phyloP scores from a whole-genome alignment of 1,140 invertebrate genomes.

The Drosophila pseudoananassae region DNA sequence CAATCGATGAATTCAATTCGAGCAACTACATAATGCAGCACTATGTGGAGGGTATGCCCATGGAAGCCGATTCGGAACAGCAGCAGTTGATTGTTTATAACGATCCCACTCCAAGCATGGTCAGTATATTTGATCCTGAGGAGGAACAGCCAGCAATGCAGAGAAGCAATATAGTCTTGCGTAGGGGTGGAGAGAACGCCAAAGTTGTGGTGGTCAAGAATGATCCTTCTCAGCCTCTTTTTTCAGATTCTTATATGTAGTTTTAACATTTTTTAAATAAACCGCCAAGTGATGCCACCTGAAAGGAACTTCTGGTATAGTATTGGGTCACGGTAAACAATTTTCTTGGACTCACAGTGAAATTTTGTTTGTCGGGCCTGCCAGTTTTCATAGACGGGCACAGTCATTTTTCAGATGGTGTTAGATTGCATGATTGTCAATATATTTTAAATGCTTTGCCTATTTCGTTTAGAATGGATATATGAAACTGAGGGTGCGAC shows the following conservation, averaged over 20 bases:
- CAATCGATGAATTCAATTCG: conserved; percentile 10
- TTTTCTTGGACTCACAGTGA: background rate
- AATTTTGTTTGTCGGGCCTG: too few relatives aligned
- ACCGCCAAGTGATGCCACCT: conserved; percentile 1
- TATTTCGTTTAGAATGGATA: too few relatives aligned
- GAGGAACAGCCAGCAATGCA: background rate
- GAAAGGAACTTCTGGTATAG: background rate
- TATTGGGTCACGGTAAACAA: background rate
- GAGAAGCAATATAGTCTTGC: conserved; percentile 15
- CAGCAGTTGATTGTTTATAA: conserved; percentile 35
- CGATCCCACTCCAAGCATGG: conserved; percentile 1
- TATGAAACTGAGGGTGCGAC: too few relatives aligned
- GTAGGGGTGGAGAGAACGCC: conserved; percentile 28
- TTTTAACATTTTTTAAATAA: conserved; percentile 22
- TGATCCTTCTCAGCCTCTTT: conserved; percentile 44
- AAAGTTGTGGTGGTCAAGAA: conserved; percentile 69
- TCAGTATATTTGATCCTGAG: conserved; percentile 1
- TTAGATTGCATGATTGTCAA: too few relatives aligned
- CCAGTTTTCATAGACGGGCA: too few relatives aligned
- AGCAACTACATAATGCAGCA: conserved; percentile 21
- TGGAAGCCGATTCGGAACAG: conserved; percentile 9
- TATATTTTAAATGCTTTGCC: too few relatives aligned
- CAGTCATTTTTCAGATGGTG: too few relatives aligned
- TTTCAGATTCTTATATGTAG: conserved; percentile 39
- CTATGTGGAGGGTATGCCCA: conserved; percentile 10